Base-by-base conservation (phyloP, 1,140 invertebrate species). In the Sycophaga agraensis region DNA sequence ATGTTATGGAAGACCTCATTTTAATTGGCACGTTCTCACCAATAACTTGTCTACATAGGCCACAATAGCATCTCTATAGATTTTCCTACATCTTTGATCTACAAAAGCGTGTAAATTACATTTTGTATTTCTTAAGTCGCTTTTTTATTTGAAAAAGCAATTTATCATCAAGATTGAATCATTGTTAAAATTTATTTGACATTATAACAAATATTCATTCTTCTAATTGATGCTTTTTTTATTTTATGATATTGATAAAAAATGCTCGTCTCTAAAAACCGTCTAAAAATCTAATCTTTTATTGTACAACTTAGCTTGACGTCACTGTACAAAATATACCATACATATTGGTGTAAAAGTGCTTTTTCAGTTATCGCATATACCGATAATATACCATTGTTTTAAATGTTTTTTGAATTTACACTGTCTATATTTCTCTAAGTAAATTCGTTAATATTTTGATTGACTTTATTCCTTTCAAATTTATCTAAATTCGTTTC, bases 261-360 rank as follows among this genome's bases (percentile, higher is more conserved):
- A 65, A 61, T 59, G 37, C 34, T 65, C 28, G 16, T 51, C 24
- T n/a, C 51, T 61, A 56, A 60, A 65, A 57, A 61, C 24, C 37
- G 26, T 65, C 66, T 73, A 73, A 69, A 73, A 74, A 67, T 73
- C 61, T 68, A 70, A 28, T 53, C 60, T 31, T 57, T 22, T 59
- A 46, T 22, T 65, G 49, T 63, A 57, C 66, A 59, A 59, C 58
- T 48, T 65, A 31, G 43, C 61, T 51, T 42, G 63, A 65, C 59
- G 60, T 68, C 62, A 68, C 69, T 68, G 69, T 74, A 73, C 58
- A 73, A 73, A 71, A 73, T 70, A 70, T 73, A 70, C 63, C 66
- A 64, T 65, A 65, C 53, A 66, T 69, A 70, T 67, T 68, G 69
- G 73, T n/a, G n/a, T n/a, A n/a, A n/a, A n/a, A n/a, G n/a, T n/a